Base-by-base conservation (phyloP, 2,888 invertebrate genomes). In the Clitarchus hookeri region DNA sequence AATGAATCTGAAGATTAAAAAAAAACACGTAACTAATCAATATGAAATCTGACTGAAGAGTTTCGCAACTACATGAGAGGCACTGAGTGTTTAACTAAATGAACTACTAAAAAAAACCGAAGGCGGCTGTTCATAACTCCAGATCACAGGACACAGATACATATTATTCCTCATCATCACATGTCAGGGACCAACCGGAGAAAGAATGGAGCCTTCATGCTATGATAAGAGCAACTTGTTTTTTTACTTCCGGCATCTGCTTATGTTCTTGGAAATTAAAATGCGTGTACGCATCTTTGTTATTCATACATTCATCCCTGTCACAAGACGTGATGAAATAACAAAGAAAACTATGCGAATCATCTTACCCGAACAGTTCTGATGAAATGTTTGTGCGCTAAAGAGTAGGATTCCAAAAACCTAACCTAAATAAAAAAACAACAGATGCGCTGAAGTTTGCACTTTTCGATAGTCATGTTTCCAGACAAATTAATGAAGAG, bases 1-100 rank as follows among this genome's bases (percentile, higher is more conserved):
- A 65, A 65, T 65, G 16, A n/a, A 65, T 8, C 8, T 19, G n/a
- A 1, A 65, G 65, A 53, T 12, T 4, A 19, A 53, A 23, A 65
- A 65, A 65, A 65, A 65, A 65, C 65, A 65, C 65, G 65, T 11
- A 65, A n/a, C 65, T 65, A 65, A 65, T 65, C 65, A 65, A 65
- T 65, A 65, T n/a, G 65, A 65, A 65, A 65, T 65, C 19, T 65
- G 65, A 19, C 65, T 65, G 65, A n/a, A 23, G 65, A 65, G 65
- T 65, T 65, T 65, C 65, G 65, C 65, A 65, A 65, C 65, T 0
- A 0, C 65, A 65, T 23, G 65, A 65, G 65, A 8, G 65, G 65
- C 65, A 8, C 65, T 19, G n/a, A n/a, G 65, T 65, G 65, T 23
- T 12, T 65, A 65, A 65, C 19, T 65, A 65, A 65, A 65, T 65